Percentiles rank a stretch among this genome's conserved stretches.
phyloP scores from a whole-genome alignment of 2,113 vertebrate species.

The Rhynchomys soricoides region DNA sequence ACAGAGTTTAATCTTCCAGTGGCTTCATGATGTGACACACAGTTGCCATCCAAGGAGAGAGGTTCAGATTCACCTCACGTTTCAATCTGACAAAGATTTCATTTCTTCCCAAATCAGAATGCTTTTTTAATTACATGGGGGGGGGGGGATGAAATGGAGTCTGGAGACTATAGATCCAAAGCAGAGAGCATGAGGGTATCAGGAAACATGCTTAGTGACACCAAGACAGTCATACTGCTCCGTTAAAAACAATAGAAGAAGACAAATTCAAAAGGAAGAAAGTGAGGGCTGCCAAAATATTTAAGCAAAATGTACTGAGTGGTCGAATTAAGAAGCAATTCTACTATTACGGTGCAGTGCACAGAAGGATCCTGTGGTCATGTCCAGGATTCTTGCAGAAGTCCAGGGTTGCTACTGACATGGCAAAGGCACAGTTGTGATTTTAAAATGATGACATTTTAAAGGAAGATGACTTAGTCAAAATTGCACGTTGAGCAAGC shows the following conservation, averaged over 20 bases:
- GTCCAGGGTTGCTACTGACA: background rate
- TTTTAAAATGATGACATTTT: background rate
- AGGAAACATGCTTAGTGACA: constrained; percentile 3
- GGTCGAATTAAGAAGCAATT: background rate
- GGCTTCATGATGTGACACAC: background rate
- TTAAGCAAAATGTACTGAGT: constrained; percentile 18
- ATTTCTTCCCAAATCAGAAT: constrained; percentile 38
- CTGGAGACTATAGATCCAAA: constrained; percentile 39
- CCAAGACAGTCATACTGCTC: background rate
- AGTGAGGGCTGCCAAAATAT: background rate
- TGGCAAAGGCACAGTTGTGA: background rate
- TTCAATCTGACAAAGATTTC: constrained; percentile 66
- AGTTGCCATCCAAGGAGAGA: background rate
- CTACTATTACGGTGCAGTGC: background rate
- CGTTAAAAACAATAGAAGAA: background rate
- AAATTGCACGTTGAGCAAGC: background rate
- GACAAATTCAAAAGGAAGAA: background rate
- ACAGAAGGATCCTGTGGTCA: background rate
- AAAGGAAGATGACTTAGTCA: background rate
- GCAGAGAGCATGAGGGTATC: constrained; percentile 39
- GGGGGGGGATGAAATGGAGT: background rate
- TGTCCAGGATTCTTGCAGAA: background rate
- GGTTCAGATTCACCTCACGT: constrained; percentile 42
- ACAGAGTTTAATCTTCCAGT: background rate
- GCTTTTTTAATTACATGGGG: background rate